Conservation (phyloP, 2,797 vertebrate genomes). For the Steatocranus sp. region DNA sequence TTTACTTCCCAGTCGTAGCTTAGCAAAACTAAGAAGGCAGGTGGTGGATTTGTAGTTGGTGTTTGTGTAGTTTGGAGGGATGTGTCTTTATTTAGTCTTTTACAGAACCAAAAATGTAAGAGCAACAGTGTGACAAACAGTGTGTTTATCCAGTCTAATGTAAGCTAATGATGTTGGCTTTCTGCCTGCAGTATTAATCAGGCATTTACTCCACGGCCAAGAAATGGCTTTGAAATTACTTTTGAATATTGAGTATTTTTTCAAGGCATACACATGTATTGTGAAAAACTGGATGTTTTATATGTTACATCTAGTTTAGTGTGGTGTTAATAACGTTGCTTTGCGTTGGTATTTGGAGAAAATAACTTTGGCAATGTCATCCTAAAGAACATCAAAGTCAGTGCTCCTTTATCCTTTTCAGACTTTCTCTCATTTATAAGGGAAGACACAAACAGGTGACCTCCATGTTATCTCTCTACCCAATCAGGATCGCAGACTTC, state of each 20-base stretch:
- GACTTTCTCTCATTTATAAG: background rate
- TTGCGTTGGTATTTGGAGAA: background rate
- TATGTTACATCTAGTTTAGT: background rate
- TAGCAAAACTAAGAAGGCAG: background rate
- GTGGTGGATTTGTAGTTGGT: background rate
- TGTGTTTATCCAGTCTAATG: background rate
- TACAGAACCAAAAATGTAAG: background rate
- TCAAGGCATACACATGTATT: too few relatives aligned
- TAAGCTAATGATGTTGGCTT: background rate
- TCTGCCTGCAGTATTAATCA: background rate
- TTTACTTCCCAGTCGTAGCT: background rate
- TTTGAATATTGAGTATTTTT: background rate
- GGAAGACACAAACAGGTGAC: background rate
- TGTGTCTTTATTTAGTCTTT: background rate
- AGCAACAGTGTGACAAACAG: background rate
- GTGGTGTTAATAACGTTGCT: background rate
- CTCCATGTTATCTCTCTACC: background rate
- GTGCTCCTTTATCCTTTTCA: background rate
- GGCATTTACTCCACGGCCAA: background rate
- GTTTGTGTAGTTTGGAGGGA: background rate
- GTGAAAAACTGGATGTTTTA: background rate
- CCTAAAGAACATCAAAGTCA: too few relatives aligned
- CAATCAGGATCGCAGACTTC: background rate
- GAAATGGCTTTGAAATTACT: background rate
- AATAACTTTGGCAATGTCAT: too few relatives aligned